Conservation (phyloP, 2,888 invertebrate genomes). For the Ophioninae sp. region DNA sequence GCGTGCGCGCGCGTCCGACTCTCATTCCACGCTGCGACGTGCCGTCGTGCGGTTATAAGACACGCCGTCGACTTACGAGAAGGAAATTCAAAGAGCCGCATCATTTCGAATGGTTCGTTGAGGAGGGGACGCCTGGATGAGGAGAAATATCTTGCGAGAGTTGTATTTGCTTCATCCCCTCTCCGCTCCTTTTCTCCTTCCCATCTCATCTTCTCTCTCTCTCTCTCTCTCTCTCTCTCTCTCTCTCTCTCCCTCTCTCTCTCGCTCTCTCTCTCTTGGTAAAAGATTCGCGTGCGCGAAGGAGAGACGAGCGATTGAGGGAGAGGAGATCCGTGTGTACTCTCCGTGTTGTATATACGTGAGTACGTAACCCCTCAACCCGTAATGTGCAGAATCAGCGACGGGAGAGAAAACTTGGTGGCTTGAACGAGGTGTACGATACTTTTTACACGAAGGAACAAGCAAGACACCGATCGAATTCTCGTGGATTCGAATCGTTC, state of each 20-base stretch:
- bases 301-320: conserved; percentile 5
- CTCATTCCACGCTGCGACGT: conserved; percentile 69
- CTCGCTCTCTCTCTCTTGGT: not conserved
- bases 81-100: conserved; percentile 17
- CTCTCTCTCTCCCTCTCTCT: conserved; percentile 3
- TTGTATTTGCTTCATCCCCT: too few relatives aligned
- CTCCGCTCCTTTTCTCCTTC: not conserved
- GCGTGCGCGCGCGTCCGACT: conserved; percentile 59
- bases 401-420: conserved; percentile 42
- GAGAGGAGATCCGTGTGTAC: conserved; percentile 7
- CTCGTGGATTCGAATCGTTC: not conserved
- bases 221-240: not conserved
- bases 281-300: conserved; percentile 5
- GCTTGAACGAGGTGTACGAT: conserved; percentile 16
- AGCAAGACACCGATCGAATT: not conserved
- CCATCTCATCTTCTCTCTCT: not conserved
- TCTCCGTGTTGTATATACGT: not conserved
- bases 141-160: too few relatives aligned
- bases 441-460: conserved; percentile 2
- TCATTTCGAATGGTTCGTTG: not conserved
- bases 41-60: conserved; percentile 64
- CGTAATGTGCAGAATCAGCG: conserved; percentile 11
- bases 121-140: too few relatives aligned
- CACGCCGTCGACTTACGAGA: conserved; percentile 30
- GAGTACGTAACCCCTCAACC: conserved; percentile 23